phyloP scores from a whole-genome alignment of 2,888 invertebrate genomes.

The Tholera decimalis region DNA sequence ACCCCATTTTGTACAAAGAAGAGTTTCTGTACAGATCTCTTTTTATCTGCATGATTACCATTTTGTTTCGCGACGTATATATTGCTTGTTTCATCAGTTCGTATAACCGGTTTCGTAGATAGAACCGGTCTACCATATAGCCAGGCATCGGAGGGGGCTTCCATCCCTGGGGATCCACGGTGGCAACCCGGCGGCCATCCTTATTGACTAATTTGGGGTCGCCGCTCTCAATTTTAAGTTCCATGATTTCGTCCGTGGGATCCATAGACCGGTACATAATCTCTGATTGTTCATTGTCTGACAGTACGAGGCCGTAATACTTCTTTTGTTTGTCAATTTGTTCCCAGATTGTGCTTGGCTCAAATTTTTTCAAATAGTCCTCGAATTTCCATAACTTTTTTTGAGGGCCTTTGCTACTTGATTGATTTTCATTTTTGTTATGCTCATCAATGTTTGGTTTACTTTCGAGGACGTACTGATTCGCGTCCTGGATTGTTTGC shows the following conservation, averaged over 20 bases:
- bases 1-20: conserved; percentile 80
- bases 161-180: conserved; percentile 49
- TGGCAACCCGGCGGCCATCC: conserved; percentile 61
- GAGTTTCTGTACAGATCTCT: conserved; percentile 63
- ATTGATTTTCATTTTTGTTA: background rate
- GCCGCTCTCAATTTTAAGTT: conserved; percentile 64
- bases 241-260: conserved; percentile 72
- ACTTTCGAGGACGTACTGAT: background rate
- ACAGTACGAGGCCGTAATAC: conserved; percentile 47
- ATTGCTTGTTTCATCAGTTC: conserved; percentile 80
- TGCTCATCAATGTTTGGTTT: background rate
- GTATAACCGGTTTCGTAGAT: conserved; percentile 66
- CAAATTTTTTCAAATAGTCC: conserved; percentile 63
- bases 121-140: conserved; percentile 55
- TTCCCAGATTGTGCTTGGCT: conserved; percentile 69
- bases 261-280: conserved; percentile 71
- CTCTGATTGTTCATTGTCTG: conserved; percentile 64
- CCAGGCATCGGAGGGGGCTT: conserved; percentile 19
- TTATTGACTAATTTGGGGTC: conserved; percentile 52
- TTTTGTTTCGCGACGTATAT: conserved; percentile 76
- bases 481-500: background rate
- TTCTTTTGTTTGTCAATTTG: conserved; percentile 67
- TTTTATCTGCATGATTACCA: conserved; percentile 76
- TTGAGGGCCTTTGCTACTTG: background rate
- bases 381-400: conserved; percentile 61